A percentile compares a stretch with the other conserved stretches of the same genome.
These are phyloP conservation scores for Protobothrops mucrosquamatus DNA, from an alignment of 2,113 vertebrate genomes.

Conservation along the genomic window DNA sequence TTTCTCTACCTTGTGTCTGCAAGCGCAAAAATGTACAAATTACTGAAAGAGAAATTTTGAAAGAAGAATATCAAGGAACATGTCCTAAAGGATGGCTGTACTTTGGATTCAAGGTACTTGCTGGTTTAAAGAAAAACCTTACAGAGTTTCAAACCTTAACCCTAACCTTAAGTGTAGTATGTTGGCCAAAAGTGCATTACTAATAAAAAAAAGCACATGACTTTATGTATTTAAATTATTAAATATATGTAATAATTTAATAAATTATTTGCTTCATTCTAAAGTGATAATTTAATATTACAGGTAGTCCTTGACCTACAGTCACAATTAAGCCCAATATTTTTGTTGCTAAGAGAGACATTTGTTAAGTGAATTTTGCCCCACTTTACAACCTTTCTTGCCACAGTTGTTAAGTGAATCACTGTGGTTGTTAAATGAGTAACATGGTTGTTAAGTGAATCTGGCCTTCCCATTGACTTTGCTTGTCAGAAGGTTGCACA, in stretches of 20 bases:
- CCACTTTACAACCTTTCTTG: background rate
- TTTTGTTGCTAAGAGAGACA: background rate
- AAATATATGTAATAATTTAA: background rate
- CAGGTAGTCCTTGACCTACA: background rate
- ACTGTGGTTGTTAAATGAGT: background rate
- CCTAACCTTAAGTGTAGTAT: background rate
- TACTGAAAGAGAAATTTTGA: constrained; percentile 74
- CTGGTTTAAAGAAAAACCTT: background rate
- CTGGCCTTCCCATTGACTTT: background rate
- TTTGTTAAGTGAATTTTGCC: background rate
- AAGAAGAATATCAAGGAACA: constrained; percentile 72
- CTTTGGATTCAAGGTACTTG: constrained; percentile 84
- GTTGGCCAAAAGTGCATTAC: background rate
- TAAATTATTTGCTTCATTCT: background rate
- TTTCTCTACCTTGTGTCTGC: constrained; percentile 81
- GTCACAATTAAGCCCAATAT: background rate
- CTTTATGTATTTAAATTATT: background rate
- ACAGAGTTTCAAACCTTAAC: background rate
- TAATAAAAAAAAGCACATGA: background rate
- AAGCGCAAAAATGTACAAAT: constrained; percentile 77
- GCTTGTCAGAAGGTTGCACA: background rate
- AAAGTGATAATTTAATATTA: background rate
- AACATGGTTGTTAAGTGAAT: background rate
- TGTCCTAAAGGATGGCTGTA: constrained; percentile 92
- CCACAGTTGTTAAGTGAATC: background rate